Base-by-base conservation (phyloP, 2,797 vertebrate genomes). In the Schizothorax lantsangensis region DNA sequence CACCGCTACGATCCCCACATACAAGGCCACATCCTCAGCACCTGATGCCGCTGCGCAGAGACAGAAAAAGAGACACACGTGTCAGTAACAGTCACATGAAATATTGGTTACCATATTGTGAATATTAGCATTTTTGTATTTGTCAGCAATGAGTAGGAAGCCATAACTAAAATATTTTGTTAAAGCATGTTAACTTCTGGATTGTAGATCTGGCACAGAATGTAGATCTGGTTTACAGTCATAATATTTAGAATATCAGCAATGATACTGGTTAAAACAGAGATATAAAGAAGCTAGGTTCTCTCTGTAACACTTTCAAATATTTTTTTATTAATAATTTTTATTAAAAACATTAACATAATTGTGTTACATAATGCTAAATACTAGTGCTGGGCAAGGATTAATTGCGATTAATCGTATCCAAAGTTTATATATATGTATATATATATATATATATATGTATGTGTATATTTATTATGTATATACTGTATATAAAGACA, bases 1-100 rank as follows among this genome's bases (percentile, higher is more conserved):
- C 93, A 99, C 97, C 0, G 97, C 97, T 59, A 98, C 95, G 88
- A 99, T 96, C 86, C 98, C 98, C 89, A 99, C 97, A 0, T 99
- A 99, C 45, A 99, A 95, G 0, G 98, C 98, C 93, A 99, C 96
- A 0, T 99, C 98, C 91, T 98, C 98, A 0, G 97, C 94, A 0
- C 97, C 96, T 0, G 95, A 93, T 73, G 96, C 93, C 2, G 96
- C 98, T 99, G 93, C 0, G 26, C 21, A 71, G 11, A 68, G 45
- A 59, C 26, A 17, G 64, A 87, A 23, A 89, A 10, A 89, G 12
- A 75, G 19, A 64, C 40, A 19, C 15, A 2, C 4, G 14, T 33
- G 6, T 36, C 14, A 40, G n/a, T 4, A 26, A 11, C 5, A 17
- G 45, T 72, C 45, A 66, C 26, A 72, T 40, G 17, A 21, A 80